phyloP scores from a whole-genome alignment of 2,113 vertebrate species.

The Sporophila hypoxantha region DNA sequence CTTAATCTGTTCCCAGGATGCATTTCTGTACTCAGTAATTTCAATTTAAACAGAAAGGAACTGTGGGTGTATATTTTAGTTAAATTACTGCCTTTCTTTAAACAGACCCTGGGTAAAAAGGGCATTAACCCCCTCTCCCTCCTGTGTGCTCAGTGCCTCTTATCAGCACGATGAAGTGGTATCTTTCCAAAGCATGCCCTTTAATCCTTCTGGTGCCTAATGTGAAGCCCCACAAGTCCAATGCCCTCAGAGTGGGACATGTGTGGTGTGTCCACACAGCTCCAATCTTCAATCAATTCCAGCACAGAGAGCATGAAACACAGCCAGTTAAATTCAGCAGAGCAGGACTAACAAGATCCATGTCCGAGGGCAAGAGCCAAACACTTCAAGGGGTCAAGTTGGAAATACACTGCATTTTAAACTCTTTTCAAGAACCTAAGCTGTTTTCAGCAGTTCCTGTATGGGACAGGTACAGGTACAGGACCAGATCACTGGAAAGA shows the following conservation, averaged over 20 bases:
- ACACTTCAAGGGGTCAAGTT: not conserved
- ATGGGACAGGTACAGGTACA: fast-evolving
- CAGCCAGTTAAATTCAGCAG: not conserved
- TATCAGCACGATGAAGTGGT: not conserved
- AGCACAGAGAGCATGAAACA: not conserved
- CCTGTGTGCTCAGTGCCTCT: not conserved
- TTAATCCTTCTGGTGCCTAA: slow-evolving; percentile 8
- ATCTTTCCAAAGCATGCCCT: not conserved
- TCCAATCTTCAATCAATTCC: not conserved
- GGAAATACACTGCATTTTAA: not conserved
- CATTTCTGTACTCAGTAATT: slow-evolving; percentile 12
- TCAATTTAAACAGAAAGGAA: slow-evolving; percentile 33
- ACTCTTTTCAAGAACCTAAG: not conserved
- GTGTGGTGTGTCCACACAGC: fast-evolving
- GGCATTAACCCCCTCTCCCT: not conserved
- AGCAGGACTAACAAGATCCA: not conserved
- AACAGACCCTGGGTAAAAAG: not conserved
- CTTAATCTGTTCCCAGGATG: slow-evolving; percentile 26
- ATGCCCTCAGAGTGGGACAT: not conserved
- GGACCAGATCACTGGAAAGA: not conserved
- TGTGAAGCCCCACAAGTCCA: not conserved
- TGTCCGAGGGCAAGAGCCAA: not conserved
- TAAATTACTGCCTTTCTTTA: not conserved
- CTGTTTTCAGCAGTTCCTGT: not conserved
- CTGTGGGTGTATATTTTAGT: slow-evolving; percentile 9